Base-by-base conservation (phyloP, 1,140 invertebrate genomes). In the Scaptomyza graminum region DNA sequence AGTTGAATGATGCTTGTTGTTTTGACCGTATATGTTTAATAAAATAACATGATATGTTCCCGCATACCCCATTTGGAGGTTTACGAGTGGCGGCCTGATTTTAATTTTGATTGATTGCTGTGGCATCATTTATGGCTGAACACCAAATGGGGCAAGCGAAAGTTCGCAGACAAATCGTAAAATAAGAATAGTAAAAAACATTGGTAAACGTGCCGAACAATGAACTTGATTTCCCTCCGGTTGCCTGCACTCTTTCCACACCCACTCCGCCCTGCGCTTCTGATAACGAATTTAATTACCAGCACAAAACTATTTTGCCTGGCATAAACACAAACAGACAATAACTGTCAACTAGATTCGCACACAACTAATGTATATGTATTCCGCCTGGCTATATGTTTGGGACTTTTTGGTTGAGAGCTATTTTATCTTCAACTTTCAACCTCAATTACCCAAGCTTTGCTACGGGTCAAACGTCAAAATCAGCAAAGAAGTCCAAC, bases 31-130 rank as follows among this genome's bases (percentile, higher is more conserved):
- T 18, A 47, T 60, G 65, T 13, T 12, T 2, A 28, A 34, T 69
- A 49, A 49, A 62, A 31, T 31, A 31, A 31, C 6, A 31, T 31
- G 1, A 7, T 34, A 55, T 60, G 37, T 2, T 34, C 7, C 9
- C 9, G 47, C 22, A 51, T 34, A 34, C 22, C 43, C 57, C 16
- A 18, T 28, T n/a, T 8, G 31, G 60, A 49, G 68, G 65, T 82
- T 81, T 65, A 76, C 67, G 44, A 31, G 28, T 31, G 1, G 28
- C 28, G 80, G 60, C 56, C 73, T 72, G 72, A 85, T 66, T 85
- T 79, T 83, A 83, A 83, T 83, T 83, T 83, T 83, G 80, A 83
- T 85, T 83, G 80, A 83, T 85, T 82, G 83, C 57, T 44, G 6
- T n/a, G 64, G 44, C 54, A 65, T 61, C 52, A 52, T 65, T 60